Base-by-base conservation (phyloP, 2,888 invertebrate genomes). In the Clunio marinus region DNA sequence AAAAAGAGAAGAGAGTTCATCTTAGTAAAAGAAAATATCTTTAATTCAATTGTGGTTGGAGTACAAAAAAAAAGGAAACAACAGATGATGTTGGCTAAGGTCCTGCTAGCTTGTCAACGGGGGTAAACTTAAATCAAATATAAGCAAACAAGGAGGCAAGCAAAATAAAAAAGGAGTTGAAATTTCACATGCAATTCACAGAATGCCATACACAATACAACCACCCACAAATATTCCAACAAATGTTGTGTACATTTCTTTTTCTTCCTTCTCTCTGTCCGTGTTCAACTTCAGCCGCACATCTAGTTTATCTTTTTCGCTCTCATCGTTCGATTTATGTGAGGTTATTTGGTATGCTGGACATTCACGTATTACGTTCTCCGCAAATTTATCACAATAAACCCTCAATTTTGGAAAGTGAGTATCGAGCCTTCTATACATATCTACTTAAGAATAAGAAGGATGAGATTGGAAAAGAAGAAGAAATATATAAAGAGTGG, bases 311-410 rank as follows among this genome's bases (percentile, higher is more conserved):
- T 63, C 46, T 27, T 27, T 63, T 62, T 41, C 63, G 17, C 63
- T 46, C 60, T 27, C 28, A 20, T 35, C 17, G 41, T 63, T 7
- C 37, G 37, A 63, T 63, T 63, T 63, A 63, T 63, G 63, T 62
- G 35, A 62, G 41, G 17, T 45, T 45, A 66, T 66, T 66, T 55
- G 8, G 66, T 66, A 66, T 66, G 51, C 66, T 66, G 66, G 66
- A 55, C 66, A 55, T 27, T 25, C 25, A 63, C 37, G 37, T 37
- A 35, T 66, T 24, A 24, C 28, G 41, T 66, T 55, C 55, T 22
- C 66, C 66, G 51, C 66, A 66, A 66, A 66, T 66, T 66, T 66
- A 66, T 66, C 66, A 66, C 66, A 66, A 66, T 66, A 63, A 55
- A 22, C 45, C 63, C 63, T 46, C 63, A 63, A 63, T 63, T 63